Conservation (phyloP, 2,888 invertebrate species). For the Argyra leucocephala region DNA sequence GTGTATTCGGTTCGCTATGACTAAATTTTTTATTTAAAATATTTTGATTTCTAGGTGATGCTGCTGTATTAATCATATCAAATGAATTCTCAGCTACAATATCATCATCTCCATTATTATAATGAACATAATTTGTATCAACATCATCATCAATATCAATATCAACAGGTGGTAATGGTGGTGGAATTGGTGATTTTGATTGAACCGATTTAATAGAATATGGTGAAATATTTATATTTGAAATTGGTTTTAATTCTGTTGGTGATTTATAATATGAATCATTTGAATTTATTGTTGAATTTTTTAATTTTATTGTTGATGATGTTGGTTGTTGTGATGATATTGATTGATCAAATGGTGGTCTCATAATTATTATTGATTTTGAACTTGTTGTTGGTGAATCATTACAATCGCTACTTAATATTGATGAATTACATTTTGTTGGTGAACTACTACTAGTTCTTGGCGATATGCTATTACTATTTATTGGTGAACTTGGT, state of each 20-base stretch:
- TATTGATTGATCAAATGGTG: neutral
- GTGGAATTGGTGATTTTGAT: neutral
- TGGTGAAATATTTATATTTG: neutral
- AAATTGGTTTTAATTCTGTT: constrained; percentile 3
- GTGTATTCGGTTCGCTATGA: constrained; percentile 33
- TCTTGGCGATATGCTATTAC: neutral
- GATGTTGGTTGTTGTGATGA: neutral
- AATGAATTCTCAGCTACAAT: neutral
- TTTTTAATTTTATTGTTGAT: neutral
- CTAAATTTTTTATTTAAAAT: constrained; percentile 23
- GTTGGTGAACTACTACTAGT: neutral
- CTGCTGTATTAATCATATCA: neutral
- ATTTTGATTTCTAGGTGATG: constrained; percentile 20
- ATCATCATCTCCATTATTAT: neutral
- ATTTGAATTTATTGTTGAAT: neutral
- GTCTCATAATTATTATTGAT: neutral
- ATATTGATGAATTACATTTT: neutral
- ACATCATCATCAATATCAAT: neutral
- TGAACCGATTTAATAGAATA: neutral
- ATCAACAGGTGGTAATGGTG: constrained; percentile 7
- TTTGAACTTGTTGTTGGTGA: constrained; percentile 1
- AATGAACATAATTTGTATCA: neutral
- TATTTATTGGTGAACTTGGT: constrained; percentile 6
- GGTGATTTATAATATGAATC: neutral
- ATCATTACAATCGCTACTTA: neutral